Evolutionary conservation across 2,797 vertebrate genomes (phyloP), one percentile per base, ranked within the genome.

Genomic region (Notolabrus celidotus): DNA sequence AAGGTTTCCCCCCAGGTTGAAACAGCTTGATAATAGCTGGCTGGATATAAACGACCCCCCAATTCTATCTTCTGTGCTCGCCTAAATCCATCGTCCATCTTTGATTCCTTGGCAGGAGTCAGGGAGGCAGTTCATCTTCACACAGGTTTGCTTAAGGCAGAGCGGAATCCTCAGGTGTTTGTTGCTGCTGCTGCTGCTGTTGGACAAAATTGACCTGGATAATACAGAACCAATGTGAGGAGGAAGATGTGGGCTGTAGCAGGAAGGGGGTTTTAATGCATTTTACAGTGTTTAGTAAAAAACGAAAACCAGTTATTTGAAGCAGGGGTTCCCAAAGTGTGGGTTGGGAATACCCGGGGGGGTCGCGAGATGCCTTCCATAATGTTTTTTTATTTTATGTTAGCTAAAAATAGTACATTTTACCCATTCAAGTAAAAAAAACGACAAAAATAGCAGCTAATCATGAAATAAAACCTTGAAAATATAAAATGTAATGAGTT

Each of bases 51-150:
- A 74, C 0, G 41, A 63, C 14, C 34, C 8, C 33, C 27, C 3
- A 14, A 7, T 23, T 10, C 43, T 27, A 22, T 4, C n/a, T 34
- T 45, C 7, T 47, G 4, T 61, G 52, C 77, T 82, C 41, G 2
- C 54, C 63, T 67, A 60, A 83, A 82, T 84, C 78, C 65, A 71
- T 86, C 87, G 86, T 88, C 79, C 73, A 64, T 83, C 75, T 79
- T 69, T 77, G 82, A 81, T 85, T 58, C 81, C 59, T 63, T 12
- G 0, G 62, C 61, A 36, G 71, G 70, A 71, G 71, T 27, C 43
- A 11, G 56, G 29, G 11, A 70, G 70, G 71, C 58, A 67, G 72
- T 80, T 80, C 69, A 76, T 84, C 81, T 84, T 82, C 67, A 80
- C 75, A 77, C 71, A 51, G 77, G 50, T 46, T 36, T 54, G 79